phyloP scores from a whole-genome alignment of 2,113 vertebrate species.

The Rhynchomys soricoides region DNA sequence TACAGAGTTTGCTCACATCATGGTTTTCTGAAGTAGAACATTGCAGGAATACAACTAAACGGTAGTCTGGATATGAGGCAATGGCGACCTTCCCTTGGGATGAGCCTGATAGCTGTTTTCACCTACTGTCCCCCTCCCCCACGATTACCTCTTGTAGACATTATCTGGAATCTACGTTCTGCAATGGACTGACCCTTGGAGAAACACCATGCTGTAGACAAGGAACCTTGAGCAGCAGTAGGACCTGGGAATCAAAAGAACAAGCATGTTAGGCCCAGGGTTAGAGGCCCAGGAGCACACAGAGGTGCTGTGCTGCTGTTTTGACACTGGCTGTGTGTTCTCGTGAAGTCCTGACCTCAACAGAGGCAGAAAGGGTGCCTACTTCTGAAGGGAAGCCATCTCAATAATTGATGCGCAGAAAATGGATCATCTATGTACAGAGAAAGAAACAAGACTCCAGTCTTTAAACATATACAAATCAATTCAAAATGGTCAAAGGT shows the following conservation, averaged over 20 bases:
- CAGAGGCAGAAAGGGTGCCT: neutral
- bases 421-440: neutral
- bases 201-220: neutral
- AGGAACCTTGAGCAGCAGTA: neutral
- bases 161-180: neutral
- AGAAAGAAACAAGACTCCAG: neutral
- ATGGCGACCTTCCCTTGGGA: neutral
- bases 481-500: neutral
- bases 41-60: neutral
- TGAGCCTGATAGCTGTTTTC: neutral
- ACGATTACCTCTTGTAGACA: neutral
- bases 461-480: neutral
- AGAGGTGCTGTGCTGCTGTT: neutral
- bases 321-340: neutral
- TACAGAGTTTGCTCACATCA: neutral
- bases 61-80: too few relatives aligned
- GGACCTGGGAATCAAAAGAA: neutral
- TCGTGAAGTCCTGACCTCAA: neutral
- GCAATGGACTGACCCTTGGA: neutral
- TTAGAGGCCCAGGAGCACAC: neutral
- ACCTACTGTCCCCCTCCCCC: neutral
- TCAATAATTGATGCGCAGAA: neutral
- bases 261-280: neutral
- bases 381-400: neutral
- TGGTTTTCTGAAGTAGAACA: neutral